Base-by-base conservation (phyloP, 2,113 vertebrate genomes). In the Ploceus nigricollis region DNA sequence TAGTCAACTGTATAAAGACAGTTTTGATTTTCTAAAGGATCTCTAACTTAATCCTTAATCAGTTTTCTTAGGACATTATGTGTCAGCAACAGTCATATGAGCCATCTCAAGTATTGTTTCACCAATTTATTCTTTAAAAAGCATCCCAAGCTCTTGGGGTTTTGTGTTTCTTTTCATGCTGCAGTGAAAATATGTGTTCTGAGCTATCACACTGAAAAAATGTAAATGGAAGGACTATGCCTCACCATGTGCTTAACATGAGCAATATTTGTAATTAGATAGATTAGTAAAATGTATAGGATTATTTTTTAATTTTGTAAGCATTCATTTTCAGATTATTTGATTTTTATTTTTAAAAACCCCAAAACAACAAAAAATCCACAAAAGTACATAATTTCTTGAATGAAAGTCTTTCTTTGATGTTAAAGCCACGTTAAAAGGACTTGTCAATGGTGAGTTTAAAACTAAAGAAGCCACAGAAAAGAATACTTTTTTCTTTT, bases 181-280 rank as follows among this genome's bases (percentile, higher is more conserved):
- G 18, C 12, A 57, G 35, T 53, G 63, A 84, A 81, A 65, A 66
- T 53, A 27, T 10, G 22, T 4, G 2, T n/a, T 86, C 33, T 72
- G 6, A 80, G 81, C 15, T 17, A 73, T 40, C 22, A 30, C 23
- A 69, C 5, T 45, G 25, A 63, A 57, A 37, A 69, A 69, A 57
- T 1, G 0, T 23, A 58, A 82, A 56, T 24, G 15, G 40, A 76
- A 70, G 13, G 53, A 70, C 3, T 44, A 18, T 72, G 10, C 9
- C 11, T 71, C 1, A 0, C 6, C n/a, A 31, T 14, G 42, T 77
- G 7, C 3, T 82, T 76, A 68, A 15, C 1, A 23, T 54, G 9
- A 84, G 5, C 2, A 15, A 82, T 22, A 65, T 71, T 51, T 78
- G 6, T 44, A 79, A 82, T 61, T 56, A 47, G 8, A n/a, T 3